These are phyloP conservation scores for Pantala flavescens DNA, from an alignment of 1,140 invertebrate species.

Conservation along the genomic window DNA sequence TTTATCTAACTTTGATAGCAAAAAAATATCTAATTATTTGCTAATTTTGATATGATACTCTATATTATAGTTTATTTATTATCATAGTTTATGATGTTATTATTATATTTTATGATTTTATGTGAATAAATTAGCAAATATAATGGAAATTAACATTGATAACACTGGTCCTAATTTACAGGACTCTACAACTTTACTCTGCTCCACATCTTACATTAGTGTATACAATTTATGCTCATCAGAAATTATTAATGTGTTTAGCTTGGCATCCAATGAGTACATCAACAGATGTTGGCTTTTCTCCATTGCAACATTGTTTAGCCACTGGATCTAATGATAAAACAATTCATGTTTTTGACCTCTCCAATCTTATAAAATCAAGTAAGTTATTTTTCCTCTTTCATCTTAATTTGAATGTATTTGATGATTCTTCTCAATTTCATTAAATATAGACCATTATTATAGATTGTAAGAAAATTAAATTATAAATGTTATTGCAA, in stretches of 20 bases:
- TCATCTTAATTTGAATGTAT: neutral
- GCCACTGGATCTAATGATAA: conserved; percentile 48
- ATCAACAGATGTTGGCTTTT: conserved; percentile 40
- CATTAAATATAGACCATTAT: too few relatives aligned
- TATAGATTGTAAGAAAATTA: too few relatives aligned
- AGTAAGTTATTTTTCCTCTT: neutral
- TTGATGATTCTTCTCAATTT: neutral
- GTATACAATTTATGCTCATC: conserved; percentile 33
- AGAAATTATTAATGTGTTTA: conserved; percentile 51
- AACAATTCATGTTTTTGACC: conserved; percentile 45
- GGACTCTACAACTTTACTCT: conserved; percentile 30
- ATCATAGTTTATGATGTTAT: too few relatives aligned
- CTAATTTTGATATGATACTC: too few relatives aligned
- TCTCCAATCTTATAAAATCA: conserved; percentile 23
- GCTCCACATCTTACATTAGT: conserved; percentile 28
- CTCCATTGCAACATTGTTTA: conserved; percentile 47
- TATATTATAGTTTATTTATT: too few relatives aligned
- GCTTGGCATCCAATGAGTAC: conserved; percentile 61
- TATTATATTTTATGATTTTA: too few relatives aligned
- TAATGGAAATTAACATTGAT: too few relatives aligned
- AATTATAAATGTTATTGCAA: too few relatives aligned
- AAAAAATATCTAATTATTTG: too few relatives aligned
- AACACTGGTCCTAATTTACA: conserved; percentile 20
- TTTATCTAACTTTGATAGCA: too few relatives aligned
- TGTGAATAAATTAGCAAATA: too few relatives aligned